Conservation (phyloP, 2,888 invertebrate species). For the Deilephila elpenor region DNA sequence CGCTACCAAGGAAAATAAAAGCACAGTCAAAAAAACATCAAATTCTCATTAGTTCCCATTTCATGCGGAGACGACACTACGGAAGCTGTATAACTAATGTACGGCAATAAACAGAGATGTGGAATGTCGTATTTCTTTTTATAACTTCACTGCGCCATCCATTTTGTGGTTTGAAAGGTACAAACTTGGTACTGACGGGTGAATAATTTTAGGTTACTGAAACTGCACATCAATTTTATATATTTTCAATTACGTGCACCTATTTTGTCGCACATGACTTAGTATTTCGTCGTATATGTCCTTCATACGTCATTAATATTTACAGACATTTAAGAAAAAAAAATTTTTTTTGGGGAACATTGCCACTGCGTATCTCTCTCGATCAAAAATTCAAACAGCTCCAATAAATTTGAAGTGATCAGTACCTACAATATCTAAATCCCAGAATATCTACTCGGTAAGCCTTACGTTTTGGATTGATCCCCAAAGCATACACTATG, state of each 20-base stretch:
- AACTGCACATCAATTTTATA: neutral
- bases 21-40: conserved; percentile 85
- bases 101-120: conserved; percentile 82
- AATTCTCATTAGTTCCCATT: conserved; percentile 85
- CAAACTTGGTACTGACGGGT: conserved; percentile 61
- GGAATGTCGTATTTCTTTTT: conserved; percentile 83
- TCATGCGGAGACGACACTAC: conserved; percentile 83
- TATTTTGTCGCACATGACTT: too few relatives aligned
- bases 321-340: too few relatives aligned
- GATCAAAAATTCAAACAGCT: too few relatives aligned
- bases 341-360: too few relatives aligned
- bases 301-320: too few relatives aligned
- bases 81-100: conserved; percentile 85
- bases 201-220: conserved; percentile 42
- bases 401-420: too few relatives aligned
- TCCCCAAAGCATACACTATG: neutral
- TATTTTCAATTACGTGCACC: too few relatives aligned
- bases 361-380: too few relatives aligned
- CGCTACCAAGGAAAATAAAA: conserved; percentile 78
- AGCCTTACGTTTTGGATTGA: too few relatives aligned
- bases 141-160: conserved; percentile 78
- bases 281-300: too few relatives aligned
- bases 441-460: too few relatives aligned
- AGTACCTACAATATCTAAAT: too few relatives aligned
- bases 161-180: conserved; percentile 80